phyloP scores from a whole-genome alignment of 1,140 invertebrate species.

The Uloborus diversus region DNA sequence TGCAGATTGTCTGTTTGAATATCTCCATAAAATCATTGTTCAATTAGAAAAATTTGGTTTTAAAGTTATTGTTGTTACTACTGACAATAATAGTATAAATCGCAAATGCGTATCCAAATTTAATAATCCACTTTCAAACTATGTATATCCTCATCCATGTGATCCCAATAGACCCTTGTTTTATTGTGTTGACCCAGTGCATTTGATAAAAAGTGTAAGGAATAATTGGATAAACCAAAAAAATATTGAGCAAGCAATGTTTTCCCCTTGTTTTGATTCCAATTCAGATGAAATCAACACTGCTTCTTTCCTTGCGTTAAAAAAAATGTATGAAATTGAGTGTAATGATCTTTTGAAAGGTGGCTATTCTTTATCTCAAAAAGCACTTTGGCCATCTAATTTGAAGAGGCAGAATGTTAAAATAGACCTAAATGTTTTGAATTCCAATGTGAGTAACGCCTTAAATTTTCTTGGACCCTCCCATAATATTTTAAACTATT shows the following conservation, averaged over 20 bases:
- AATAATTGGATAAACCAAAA: neutral
- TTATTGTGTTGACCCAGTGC: neutral
- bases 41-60: neutral
- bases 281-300: neutral
- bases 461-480: neutral
- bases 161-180: neutral
- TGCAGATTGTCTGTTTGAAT: neutral
- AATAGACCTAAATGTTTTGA: neutral
- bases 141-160: no score
- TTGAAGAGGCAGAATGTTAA: neutral
- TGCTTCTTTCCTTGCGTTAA: neutral
- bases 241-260: neutral
- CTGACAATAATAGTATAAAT: constrained; percentile 1
- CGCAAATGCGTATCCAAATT: neutral
- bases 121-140: neutral
- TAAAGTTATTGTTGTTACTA: neutral
- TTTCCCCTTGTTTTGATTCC: neutral
- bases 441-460: neutral
- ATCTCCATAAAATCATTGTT: neutral
- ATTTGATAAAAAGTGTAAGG: neutral
- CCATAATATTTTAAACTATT: neutral
- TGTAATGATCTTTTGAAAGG: neutral
- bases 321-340: neutral
- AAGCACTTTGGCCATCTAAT: neutral
- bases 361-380: neutral